Evolutionary conservation across 2,113 vertebrate genomes (phyloP).

Genomic region (Martes martes): DNA sequence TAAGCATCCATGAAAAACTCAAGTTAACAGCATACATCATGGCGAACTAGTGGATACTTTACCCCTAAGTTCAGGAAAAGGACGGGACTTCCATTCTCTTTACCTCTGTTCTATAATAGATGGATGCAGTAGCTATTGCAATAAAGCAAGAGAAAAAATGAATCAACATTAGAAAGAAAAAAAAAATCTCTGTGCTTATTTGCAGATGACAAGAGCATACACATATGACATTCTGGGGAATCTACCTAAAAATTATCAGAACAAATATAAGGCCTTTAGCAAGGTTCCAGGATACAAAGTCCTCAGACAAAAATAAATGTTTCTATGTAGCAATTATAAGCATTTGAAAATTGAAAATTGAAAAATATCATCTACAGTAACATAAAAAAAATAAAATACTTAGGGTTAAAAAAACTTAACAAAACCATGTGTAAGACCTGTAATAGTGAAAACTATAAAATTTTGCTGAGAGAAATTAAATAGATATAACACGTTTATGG

Average conservation of each 20-base stretch:
- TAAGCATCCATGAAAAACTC: neutral
- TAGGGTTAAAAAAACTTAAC: neutral
- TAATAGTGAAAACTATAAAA: neutral
- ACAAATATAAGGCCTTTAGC: neutral
- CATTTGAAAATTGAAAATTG: neutral
- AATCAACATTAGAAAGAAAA: neutral
- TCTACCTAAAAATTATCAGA: neutral
- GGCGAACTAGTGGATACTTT: neutral
- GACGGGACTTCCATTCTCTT: neutral
- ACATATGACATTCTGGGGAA: neutral
- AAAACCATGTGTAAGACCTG: neutral
- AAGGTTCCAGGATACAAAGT: neutral
- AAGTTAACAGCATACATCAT: neutral
- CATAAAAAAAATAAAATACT: neutral
- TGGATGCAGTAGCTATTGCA: neutral
- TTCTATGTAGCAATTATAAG: neutral
- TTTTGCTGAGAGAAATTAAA: neutral
- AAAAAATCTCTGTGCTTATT: neutral
- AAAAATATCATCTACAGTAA: neutral
- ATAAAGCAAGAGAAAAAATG: neutral
- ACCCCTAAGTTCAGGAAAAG: neutral
- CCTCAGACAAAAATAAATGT: neutral
- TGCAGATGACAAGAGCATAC: neutral
- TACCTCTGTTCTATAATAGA: neutral
- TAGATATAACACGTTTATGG: neutral